Base-by-base conservation (phyloP, 1,140 invertebrate species). In the Vanessa tameamea region DNA sequence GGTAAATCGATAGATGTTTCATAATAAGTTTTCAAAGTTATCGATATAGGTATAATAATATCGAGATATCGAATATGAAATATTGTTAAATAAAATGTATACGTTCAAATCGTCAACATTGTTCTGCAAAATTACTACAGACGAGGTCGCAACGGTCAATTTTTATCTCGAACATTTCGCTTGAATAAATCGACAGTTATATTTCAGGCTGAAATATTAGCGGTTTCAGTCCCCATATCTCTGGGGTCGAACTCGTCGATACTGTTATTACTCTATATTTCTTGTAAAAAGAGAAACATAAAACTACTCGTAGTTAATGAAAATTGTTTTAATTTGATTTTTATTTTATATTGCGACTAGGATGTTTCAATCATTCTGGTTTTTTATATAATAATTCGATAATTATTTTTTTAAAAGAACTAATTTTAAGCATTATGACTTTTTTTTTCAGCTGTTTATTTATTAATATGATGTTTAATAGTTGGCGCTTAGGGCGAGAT, bases 101-200 rank as follows among this genome's bases (percentile, higher is more conserved):
- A 15, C 12, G 31, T 61, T 61, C 57, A 13, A 37, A 61, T 61
- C 26, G 14, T 31, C 13, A 61, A 37, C 57, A 37, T n/a, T 55
- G n/a, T 47, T 43, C 43, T 65, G 47, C 47, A 66, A 70, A 75
- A 75, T 68, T 55, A 66, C 69, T 75, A 64, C 47, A 65, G 68
- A 77, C 23, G 53, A 57, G 53, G 67, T 31, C 43, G 16, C 26
- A 77, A 70, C 77, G 85, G 85, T 87, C 85, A 87, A 85, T 87
- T 88, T 87, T 89, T 87, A 87, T 86, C 84, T 82, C 76, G 74
- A 82, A 70, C 78, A 73, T 75, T 85, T 81, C 81, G 78, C 83
- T 84, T 80, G 80, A 87, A 85, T 87, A 86, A 89, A 89, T 87
- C 80, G 87, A 75, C 81, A 82, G 80, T 78, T 83, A 89, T 88